These are phyloP conservation scores for Neocrepidodera transversa DNA, from an alignment of 2,888 invertebrate genomes.

Conservation along the genomic window DNA sequence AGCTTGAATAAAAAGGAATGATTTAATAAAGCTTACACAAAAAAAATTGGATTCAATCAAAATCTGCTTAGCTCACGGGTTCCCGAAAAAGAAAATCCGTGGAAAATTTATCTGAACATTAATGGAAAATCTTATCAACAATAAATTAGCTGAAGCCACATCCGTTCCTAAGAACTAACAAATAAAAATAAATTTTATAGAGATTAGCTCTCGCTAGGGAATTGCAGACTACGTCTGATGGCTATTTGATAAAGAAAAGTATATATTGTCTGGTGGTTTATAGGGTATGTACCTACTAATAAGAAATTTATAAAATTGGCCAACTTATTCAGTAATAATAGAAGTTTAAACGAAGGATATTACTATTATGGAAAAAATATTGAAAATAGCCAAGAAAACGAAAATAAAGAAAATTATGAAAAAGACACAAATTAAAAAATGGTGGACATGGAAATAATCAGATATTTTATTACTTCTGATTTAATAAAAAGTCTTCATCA, in stretches of 20 bases:
- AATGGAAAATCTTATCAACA: slow-evolving; percentile 28
- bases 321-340: too few species aligned
- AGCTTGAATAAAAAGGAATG: too few species aligned
- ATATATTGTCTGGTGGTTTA: slow-evolving; percentile 15
- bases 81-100: slow-evolving; percentile 12
- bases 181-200: slow-evolving; percentile 30
- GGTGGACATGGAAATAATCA: too few species aligned
- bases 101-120: slow-evolving; percentile 26
- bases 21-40: neutral
- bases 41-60: slow-evolving; percentile 4
- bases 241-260: slow-evolving; percentile 22
- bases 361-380: too few species aligned
- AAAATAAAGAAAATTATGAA: too few species aligned
- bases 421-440: too few species aligned
- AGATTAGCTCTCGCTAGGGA: slow-evolving; percentile 20
- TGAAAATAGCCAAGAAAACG: too few species aligned
- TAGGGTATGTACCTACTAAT: neutral
- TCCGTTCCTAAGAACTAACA: slow-evolving; percentile 25
- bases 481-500: too few species aligned
- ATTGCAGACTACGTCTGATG: slow-evolving; percentile 18
- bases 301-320: too few species aligned
- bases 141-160: slow-evolving; percentile 23
- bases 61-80: slow-evolving; percentile 15
- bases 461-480: too few species aligned
- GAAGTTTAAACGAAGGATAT: too few species aligned